Conservation (phyloP, 1,140 invertebrate genomes). For the Zaprionus kolodkinae region DNA sequence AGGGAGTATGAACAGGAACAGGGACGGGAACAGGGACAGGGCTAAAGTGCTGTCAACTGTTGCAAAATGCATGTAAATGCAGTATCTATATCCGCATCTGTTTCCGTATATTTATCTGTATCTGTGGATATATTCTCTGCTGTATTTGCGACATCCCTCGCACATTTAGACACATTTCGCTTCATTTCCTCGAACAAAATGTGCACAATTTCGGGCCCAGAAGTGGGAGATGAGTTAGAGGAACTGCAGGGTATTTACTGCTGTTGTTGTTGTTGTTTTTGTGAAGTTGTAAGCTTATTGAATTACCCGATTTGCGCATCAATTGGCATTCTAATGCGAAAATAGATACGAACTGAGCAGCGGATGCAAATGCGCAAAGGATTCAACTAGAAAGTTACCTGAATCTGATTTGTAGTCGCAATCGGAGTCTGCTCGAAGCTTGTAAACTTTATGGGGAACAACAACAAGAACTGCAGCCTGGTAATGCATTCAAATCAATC, state of each 20-base stretch:
- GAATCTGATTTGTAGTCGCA: constrained; percentile 2
- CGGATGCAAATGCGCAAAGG: constrained; percentile 68
- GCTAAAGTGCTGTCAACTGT: constrained; percentile 23
- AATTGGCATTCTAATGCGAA: constrained; percentile 70
- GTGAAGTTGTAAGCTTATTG: constrained; percentile 63
- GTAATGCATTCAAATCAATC: constrained; percentile 64
- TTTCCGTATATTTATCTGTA: not conserved
- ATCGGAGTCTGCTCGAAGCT: not conserved
- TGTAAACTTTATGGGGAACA: constrained; percentile 45
- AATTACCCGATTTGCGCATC: constrained; percentile 74
- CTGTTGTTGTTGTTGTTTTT: not conserved
- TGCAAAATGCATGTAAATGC: constrained; percentile 13
- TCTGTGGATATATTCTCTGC: constrained; percentile 20
- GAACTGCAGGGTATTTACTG: no score
- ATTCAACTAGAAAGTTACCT: constrained; percentile 65
- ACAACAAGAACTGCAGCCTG: constrained; percentile 23
- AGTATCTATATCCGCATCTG: constrained; percentile 13
- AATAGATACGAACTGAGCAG: constrained; percentile 54
- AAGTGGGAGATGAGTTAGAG: constrained; percentile 9
- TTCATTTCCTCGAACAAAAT: constrained; percentile 43
- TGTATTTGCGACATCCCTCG: constrained; percentile 4
- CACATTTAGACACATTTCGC: constrained; percentile 28
- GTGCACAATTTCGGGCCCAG: constrained; percentile 23
- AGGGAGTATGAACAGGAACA: not conserved
- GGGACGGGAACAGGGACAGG: not conserved